These are phyloP conservation scores for Drosophila bifasciata DNA, from an alignment of 1,140 invertebrate species.

Conservation along the genomic window DNA sequence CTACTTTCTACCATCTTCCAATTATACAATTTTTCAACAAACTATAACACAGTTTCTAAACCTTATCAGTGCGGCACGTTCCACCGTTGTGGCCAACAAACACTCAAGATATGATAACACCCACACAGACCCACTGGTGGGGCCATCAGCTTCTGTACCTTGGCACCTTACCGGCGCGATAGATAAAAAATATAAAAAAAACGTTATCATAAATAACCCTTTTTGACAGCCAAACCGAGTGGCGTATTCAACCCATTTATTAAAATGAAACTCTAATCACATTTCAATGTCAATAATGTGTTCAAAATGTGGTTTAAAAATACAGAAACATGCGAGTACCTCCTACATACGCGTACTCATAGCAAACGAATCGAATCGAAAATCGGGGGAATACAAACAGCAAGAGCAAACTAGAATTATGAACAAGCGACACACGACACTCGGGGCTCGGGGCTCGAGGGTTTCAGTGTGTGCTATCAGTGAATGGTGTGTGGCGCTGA, in stretches of 20 bases:
- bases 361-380: constrained; percentile 25
- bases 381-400: constrained; percentile 22
- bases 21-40: constrained; percentile 37
- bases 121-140: constrained; percentile 20
- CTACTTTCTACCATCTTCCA: constrained; percentile 1
- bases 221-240: constrained; percentile 21
- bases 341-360: not conserved
- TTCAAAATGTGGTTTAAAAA: constrained; percentile 32
- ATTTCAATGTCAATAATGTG: constrained; percentile 68
- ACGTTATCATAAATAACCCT: constrained; percentile 28
- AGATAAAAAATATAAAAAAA: constrained; percentile 16
- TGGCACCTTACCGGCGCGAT: constrained; percentile 28
- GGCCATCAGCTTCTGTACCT: constrained; percentile 50
- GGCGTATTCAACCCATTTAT: constrained; percentile 53
- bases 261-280: constrained; percentile 52
- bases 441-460: constrained; percentile 20
- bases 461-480: constrained; percentile 59
- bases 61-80: constrained; percentile 53
- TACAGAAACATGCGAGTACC: constrained; percentile 4
- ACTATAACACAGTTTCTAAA: constrained; percentile 28
- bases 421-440: constrained; percentile 32
- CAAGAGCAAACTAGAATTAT: constrained; percentile 29
- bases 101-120: constrained; percentile 61
- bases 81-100: constrained; percentile 44
- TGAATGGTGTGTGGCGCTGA: constrained; percentile 25